Conservation (phyloP, 2,113 vertebrate genomes). For the Pitta sordida region DNA sequence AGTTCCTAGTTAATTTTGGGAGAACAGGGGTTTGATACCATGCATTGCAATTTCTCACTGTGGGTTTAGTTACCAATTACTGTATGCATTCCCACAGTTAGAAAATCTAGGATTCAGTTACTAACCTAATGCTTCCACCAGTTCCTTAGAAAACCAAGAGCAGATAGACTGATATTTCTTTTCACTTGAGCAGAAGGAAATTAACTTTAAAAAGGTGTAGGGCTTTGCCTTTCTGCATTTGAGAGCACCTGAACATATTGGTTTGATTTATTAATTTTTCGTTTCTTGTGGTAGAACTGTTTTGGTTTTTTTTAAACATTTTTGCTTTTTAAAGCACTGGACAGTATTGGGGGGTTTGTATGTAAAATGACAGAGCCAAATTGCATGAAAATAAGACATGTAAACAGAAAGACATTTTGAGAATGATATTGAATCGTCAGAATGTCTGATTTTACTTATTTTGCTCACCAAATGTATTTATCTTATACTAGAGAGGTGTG, state of each 20-base stretch:
- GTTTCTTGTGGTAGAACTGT: neutral
- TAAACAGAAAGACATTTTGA: neutral
- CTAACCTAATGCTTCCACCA: neutral
- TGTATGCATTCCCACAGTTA: neutral
- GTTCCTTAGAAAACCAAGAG: neutral
- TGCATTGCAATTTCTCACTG: neutral
- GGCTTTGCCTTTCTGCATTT: neutral
- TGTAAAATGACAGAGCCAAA: neutral
- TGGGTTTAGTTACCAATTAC: neutral
- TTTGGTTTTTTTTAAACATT: neutral
- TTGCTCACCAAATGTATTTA: neutral
- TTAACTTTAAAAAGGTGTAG: neutral
- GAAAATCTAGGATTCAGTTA: neutral
- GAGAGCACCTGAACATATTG: neutral
- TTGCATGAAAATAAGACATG: neutral
- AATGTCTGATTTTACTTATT: neutral
- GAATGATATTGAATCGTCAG: neutral
- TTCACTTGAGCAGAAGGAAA: neutral
- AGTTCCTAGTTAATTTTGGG: neutral
- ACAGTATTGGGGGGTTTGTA: neutral
- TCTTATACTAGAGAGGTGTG: too few species aligned
- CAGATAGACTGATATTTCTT: too few species aligned
- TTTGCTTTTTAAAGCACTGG: neutral
- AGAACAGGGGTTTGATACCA: neutral
- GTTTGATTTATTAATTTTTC: neutral